Evolutionary conservation across 2,888 invertebrate genomes (phyloP).

Genomic region (Exephanes ischioxanthus): DNA sequence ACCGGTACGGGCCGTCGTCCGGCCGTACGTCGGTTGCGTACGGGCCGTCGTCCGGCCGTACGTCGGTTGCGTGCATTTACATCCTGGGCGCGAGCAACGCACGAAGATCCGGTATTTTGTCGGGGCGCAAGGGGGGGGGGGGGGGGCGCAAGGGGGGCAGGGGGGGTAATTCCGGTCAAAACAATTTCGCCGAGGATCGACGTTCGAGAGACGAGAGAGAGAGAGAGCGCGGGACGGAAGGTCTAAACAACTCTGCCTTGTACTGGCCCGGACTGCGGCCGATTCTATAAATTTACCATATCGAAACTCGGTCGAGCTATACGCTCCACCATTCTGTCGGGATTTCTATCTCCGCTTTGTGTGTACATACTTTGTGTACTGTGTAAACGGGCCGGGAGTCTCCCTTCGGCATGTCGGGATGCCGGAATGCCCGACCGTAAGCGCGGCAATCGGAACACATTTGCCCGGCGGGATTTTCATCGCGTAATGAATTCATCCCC

Average conservation of each 20-base stretch:
- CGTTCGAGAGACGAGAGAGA: conserved; percentile 50
- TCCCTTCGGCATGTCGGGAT: conserved; percentile 22
- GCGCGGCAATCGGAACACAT: conserved; percentile 25
- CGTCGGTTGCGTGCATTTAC: neutral
- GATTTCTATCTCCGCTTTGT: conserved; percentile 7
- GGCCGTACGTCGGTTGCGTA: too few species aligned
- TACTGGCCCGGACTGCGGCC: neutral
- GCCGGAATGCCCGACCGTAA: conserved; percentile 18
- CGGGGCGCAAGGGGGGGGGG: neutral
- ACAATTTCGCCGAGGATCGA: conserved; percentile 48
- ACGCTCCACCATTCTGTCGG: neutral
- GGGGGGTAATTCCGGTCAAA: conserved; percentile 43
- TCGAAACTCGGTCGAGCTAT: conserved; percentile 23
- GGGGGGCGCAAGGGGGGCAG: neutral
- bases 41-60: neutral
- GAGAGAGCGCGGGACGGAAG: conserved; percentile 51
- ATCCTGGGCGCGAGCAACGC: neutral
- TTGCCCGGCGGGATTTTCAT: conserved; percentile 50
- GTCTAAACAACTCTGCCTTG: neutral
- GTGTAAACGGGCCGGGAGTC: conserved; percentile 31
- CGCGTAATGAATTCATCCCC: conserved; percentile 55
- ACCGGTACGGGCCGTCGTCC: conserved; percentile 22
- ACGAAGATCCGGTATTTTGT: conserved; percentile 41
- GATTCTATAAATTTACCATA: conserved; percentile 57
- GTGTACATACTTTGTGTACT: conserved; percentile 17